Base-by-base conservation (phyloP, 1,140 invertebrate genomes). In the Adelges cooleyi region DNA sequence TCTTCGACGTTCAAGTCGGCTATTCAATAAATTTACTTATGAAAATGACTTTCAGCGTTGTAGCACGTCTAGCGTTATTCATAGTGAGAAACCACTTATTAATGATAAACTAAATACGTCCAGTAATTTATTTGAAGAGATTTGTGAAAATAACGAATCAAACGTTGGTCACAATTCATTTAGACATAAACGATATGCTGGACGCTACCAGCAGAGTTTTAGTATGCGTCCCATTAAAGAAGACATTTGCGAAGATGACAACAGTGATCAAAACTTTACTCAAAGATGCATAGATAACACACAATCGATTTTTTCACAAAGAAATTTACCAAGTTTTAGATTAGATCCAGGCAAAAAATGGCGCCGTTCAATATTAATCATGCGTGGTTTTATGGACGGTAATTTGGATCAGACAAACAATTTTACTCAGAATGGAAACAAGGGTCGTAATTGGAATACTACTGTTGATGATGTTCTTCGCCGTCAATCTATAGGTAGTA, bases 261-360 rank as follows among this genome's bases (percentile, higher is more conserved):
- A 18, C 11, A 29, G 22, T 0, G 1, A 17, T 2, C 17, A 53
- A 53, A 53, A 33, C 2, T 53, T 17, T 18, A 50, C 20, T 25
- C 3, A 50, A 3, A 59, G 2, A 50, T 27, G 27, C 17, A 2
- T 20, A 18, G 44, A 48, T 20, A 17, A 6, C 5, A 20, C 44
- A 2, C 44, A 48, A 20, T 27, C 54, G 1, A 44, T 18, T 13
- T 33, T n/a, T 8, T 20, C 40, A 1, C 25, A 56, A 11, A 13
- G 42, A 42, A 56, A 59, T 22, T 9, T 20, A 18, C 17, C 17
- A 15, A 9, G 25, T 20, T 62, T 62, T 62, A 23, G 18, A 27
- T 48, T 62, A 48, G 42, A 62, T 29, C 56, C 56, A 1, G 56
- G 56, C 10, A 62, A 62, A 48, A 62, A 62, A 6, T 62, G 42